Evolutionary conservation across 2,113 vertebrate species (phyloP).

Genomic region (Cairina moschata): DNA sequence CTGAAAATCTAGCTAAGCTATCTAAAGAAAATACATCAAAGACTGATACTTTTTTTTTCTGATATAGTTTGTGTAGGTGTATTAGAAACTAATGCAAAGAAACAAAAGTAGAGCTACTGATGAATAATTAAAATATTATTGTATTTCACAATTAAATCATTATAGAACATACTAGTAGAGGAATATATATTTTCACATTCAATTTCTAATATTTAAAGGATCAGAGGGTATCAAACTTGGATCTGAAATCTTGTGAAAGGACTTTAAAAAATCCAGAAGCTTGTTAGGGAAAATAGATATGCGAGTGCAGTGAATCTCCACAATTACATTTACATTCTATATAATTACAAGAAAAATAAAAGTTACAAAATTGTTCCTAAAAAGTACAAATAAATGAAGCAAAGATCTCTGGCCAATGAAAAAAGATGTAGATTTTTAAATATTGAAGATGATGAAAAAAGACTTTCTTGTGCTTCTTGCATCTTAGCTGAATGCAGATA

Average conservation of each 20-base stretch:
- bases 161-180: not conserved
- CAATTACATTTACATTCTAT: not conserved
- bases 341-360: not conserved
- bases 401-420: not conserved
- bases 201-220: not conserved
- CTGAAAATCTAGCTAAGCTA: not conserved
- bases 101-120: not conserved
- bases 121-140: not conserved
- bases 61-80: not conserved
- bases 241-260: not conserved
- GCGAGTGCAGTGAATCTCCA: not conserved
- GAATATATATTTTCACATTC: not conserved
- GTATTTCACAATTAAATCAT: not conserved
- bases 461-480: not conserved
- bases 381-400: not conserved
- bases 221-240: not conserved
- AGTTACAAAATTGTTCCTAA: not conserved
- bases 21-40: not conserved
- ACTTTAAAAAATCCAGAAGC: not conserved
- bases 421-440: not conserved
- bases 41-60: not conserved
- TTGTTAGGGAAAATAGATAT: not conserved
- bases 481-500: not conserved
- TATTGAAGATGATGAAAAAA: not conserved
- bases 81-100: not conserved